Evolutionary conservation across 2,888 invertebrate species (phyloP).

Genomic region (Andrena minutula): DNA sequence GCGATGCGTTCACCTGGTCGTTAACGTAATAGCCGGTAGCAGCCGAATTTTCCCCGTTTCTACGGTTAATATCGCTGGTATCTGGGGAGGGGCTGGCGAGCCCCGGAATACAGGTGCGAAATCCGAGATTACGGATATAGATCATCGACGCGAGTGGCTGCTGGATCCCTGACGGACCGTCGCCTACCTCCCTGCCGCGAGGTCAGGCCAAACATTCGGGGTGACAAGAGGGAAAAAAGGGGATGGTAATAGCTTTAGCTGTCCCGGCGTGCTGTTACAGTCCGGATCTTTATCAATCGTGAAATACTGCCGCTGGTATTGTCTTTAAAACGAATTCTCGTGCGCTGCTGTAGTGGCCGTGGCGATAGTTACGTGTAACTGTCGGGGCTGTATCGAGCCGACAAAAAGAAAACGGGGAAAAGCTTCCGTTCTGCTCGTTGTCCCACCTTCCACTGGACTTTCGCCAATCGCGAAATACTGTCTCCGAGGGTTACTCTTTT

Average conservation of each 20-base stretch:
- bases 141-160: slow-evolving; percentile 50
- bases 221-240: slow-evolving; percentile 8
- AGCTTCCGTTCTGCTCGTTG: slow-evolving; percentile 19
- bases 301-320: slow-evolving; percentile 42
- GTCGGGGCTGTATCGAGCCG: background rate
- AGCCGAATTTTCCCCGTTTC: slow-evolving; percentile 48
- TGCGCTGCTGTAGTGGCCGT: background rate
- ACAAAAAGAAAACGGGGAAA: slow-evolving; percentile 12
- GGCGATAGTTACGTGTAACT: slow-evolving; percentile 35
- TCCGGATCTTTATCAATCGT: slow-evolving; percentile 46
- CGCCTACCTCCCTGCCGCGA: background rate
- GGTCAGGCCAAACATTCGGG: slow-evolving; percentile 16
- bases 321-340: slow-evolving; percentile 45
- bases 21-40: slow-evolving; percentile 58
- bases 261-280: slow-evolving; percentile 9
- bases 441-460: slow-evolving; percentile 9
- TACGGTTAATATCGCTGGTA: slow-evolving; percentile 33
- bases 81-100: background rate
- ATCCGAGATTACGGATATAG: slow-evolving; percentile 59
- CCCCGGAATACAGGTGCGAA: slow-evolving; percentile 45
- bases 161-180: slow-evolving; percentile 50
- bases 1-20: slow-evolving; percentile 50
- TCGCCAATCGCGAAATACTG: slow-evolving; percentile 20
- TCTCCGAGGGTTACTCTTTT: slow-evolving; percentile 17
- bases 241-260: slow-evolving; percentile 21